phyloP scores from a whole-genome alignment of 2,113 vertebrate genomes.

The Thalassoma bifasciatum region DNA sequence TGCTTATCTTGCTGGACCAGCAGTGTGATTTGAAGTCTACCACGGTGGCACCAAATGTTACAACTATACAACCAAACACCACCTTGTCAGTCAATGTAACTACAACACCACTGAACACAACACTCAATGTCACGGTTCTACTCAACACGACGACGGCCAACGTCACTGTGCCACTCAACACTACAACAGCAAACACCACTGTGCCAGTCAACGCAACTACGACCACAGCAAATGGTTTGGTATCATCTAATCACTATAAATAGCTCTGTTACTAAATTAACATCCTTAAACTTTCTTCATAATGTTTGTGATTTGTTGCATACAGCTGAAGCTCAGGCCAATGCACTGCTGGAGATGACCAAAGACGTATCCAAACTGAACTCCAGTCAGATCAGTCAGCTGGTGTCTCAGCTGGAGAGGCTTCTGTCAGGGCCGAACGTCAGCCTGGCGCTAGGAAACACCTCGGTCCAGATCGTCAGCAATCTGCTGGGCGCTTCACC shows the following conservation, averaged over 20 bases:
- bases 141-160: constrained; percentile 26
- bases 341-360: constrained; percentile 60
- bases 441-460: constrained; percentile 77
- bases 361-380: constrained; percentile 67
- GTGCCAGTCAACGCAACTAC: background rate
- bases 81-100: constrained; percentile 20
- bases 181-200: background rate
- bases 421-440: constrained; percentile 81
- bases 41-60: constrained; percentile 25
- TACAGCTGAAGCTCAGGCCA: constrained; percentile 44
- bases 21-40: constrained; percentile 26
- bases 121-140: background rate
- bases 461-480: constrained; percentile 86
- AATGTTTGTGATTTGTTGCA: background rate
- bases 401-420: constrained; percentile 85
- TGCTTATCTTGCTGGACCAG: constrained; percentile 48
- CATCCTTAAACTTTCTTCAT: background rate
- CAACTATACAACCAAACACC: constrained; percentile 20
- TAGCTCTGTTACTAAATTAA: background rate
- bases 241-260: background rate
- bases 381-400: constrained; percentile 80
- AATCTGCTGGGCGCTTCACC: constrained; percentile 83
- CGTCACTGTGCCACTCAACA: background rate
- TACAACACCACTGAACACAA: constrained; percentile 5
- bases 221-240: background rate